phyloP scores from a whole-genome alignment of 2,797 vertebrate genomes.

The Odontamblyopus rebecca region DNA sequence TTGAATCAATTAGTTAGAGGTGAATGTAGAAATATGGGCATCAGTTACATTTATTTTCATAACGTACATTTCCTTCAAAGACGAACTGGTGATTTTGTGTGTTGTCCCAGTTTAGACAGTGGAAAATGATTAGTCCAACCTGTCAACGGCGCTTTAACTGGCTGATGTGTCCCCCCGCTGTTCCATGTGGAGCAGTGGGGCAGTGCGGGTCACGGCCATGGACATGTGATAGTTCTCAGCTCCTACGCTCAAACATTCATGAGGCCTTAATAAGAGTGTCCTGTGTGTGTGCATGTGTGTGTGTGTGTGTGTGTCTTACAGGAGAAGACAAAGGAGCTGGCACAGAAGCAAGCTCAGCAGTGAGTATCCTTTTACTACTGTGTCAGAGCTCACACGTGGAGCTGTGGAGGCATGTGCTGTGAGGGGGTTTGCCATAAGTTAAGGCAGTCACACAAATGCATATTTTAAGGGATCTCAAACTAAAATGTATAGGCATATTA shows the following conservation, averaged over 20 bases:
- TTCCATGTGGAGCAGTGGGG: slow-evolving; percentile 8
- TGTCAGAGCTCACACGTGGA: slow-evolving; percentile 22
- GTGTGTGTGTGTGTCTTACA: slow-evolving; percentile 65
- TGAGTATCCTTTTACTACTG: slow-evolving; percentile 82
- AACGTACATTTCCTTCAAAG: too few species aligned
- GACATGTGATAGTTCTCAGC: slow-evolving; percentile 27
- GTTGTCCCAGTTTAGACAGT: too few species aligned
- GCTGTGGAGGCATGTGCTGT: slow-evolving; percentile 8
- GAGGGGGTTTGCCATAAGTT: not conserved
- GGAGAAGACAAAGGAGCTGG: slow-evolving; percentile 95
- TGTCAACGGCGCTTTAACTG: too few species aligned
- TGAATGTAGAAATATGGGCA: too few species aligned
- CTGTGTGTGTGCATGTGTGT: slow-evolving; percentile 36
- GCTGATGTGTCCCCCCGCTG: not conserved
- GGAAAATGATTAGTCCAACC: too few species aligned
- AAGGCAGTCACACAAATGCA: not conserved
- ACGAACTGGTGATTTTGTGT: too few species aligned
- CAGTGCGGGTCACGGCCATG: not conserved
- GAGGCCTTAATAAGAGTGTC: slow-evolving; percentile 65
- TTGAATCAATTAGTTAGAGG: too few species aligned
- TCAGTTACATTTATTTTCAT: too few species aligned
- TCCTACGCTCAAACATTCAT: slow-evolving; percentile 73
- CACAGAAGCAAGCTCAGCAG: slow-evolving; percentile 96
- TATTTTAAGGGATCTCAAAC: too few species aligned
- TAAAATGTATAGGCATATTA: too few species aligned